Conservation (phyloP, 2,797 vertebrate genomes). For the Myioborus miniatus region DNA sequence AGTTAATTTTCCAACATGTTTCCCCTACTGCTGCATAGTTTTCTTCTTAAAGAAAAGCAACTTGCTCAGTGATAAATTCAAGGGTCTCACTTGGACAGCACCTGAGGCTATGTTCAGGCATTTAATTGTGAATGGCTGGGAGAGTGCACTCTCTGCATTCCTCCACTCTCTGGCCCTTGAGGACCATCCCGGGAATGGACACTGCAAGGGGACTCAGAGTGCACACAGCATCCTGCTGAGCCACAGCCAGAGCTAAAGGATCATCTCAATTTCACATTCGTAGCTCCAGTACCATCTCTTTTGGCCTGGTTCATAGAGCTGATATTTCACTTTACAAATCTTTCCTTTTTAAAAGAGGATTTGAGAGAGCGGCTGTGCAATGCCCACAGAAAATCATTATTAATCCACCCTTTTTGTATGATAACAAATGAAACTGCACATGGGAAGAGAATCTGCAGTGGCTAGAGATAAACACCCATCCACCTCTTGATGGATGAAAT, state of each 20-base stretch:
- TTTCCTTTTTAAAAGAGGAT: background rate
- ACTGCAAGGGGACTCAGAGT: rapidly evolving
- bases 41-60: background rate
- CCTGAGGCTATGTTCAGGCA: background rate
- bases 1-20: background rate
- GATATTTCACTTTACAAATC: background rate
- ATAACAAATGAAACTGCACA: background rate
- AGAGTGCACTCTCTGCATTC: background rate
- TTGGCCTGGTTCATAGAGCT: background rate
- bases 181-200: rapidly evolving
- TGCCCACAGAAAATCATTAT: background rate
- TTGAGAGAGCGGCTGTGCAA: background rate
- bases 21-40: background rate
- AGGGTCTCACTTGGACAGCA: background rate
- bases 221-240: rapidly evolving
- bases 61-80: background rate
- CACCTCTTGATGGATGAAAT: background rate
- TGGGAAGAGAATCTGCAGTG: background rate
- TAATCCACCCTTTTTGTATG: background rate
- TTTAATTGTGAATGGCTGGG: background rate
- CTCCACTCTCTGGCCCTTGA: no score
- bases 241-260: background rate
- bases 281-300: background rate
- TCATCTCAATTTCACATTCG: background rate
- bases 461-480: background rate